Base-by-base conservation (phyloP, 1,140 invertebrate species). In the Whitmania pigra region DNA sequence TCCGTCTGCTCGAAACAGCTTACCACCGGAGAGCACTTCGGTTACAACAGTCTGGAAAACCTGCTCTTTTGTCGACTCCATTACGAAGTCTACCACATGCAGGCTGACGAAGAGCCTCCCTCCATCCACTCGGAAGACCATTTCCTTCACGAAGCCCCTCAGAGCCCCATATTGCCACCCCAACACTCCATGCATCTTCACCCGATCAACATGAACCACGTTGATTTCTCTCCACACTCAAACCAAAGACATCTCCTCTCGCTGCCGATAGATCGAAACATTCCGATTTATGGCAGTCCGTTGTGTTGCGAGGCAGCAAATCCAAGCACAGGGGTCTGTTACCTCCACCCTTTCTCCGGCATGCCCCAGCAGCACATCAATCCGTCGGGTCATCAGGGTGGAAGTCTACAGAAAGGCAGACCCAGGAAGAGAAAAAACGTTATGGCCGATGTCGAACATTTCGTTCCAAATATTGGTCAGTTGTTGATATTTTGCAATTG, bases 21-120 rank as follows among this genome's bases (percentile, higher is more conserved):
- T n/a, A 82, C 80, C 29, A 83, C 85, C 67, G 86, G 93, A 40
- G 93, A 95, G 80, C 89, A 92, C 76, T 94, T 93, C 82, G 91
- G 92, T 49, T 55, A 70, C 31, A 60, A 69, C 63, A 78, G 81
- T 72, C 76, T 78, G 40, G 81, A 84, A 70, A 79, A 80, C 76
- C 77, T 82, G 31, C 77, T 85, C 29, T 84, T 82, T 77, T 85
- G 84, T 75, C 77, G 80, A 29, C 76, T 77, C 22, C 83, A 85
- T 77, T 84, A 83, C 76, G 81, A 83, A 74, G 74, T 79, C 60
- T 71, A 77, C 0, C 49, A 25, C 53, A 53, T 76, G 77, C 36
- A 67, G 67, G 60, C 13, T 18, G 31, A 67, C 63, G 49, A 66
- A 70, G 20, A n/a, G 27, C 57, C 57, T 11, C 22, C 57, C 9